A percentile compares a stretch with the other conserved stretches of the same genome.
Evolutionary conservation across 2,113 vertebrate genomes (phyloP).

Genomic region (Helogale parvula): DNA sequence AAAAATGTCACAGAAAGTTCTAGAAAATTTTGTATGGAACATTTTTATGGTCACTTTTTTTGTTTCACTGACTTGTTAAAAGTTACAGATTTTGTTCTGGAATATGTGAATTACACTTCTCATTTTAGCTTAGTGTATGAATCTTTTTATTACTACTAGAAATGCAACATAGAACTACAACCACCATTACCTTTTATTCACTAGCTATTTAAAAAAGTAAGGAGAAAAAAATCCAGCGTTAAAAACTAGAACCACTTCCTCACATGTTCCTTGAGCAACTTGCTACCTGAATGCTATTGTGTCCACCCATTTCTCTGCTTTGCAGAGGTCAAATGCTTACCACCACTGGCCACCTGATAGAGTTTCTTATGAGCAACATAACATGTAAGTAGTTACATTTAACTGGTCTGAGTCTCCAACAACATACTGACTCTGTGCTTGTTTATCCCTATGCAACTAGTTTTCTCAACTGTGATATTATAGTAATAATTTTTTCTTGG

Average conservation of each 20-base stretch:
- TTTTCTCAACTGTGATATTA: neutral
- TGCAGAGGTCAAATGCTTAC: neutral
- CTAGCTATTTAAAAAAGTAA: neutral
- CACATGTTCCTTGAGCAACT: neutral
- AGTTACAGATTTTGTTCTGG: constrained; percentile 16
- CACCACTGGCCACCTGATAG: neutral
- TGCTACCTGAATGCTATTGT: neutral
- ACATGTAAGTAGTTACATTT: neutral
- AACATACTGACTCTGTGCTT: neutral
- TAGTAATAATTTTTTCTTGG: neutral
- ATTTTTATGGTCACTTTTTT: constrained; percentile 27
- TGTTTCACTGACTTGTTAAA: constrained; percentile 10
- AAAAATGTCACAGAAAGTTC: neutral
- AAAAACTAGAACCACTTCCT: neutral
- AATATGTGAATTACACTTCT: neutral
- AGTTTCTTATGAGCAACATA: neutral
- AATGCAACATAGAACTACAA: neutral
- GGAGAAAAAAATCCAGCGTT: neutral
- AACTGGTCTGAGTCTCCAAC: neutral
- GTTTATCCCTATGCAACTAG: neutral
- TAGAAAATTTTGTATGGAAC: neutral
- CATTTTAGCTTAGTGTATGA: constrained; percentile 4
- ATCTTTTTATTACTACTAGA: constrained; percentile 43
- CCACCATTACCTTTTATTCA: neutral
- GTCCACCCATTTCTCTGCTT: neutral